Conservation (phyloP, 2,888 invertebrate species). For the Sipha maydis region DNA sequence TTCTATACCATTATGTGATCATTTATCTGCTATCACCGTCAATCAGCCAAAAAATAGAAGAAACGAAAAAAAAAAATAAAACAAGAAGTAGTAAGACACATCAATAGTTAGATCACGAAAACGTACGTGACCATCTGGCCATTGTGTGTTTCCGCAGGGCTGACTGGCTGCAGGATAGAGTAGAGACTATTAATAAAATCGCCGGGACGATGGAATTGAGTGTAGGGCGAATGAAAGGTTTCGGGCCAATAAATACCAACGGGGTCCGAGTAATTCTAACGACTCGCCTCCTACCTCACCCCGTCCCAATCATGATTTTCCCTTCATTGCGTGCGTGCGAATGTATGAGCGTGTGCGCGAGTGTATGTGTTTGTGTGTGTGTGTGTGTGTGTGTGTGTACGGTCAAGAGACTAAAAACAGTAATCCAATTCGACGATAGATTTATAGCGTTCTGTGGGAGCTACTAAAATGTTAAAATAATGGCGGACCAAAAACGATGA, state of each 20-base stretch:
- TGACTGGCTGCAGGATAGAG: background rate
- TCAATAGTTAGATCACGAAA: constrained; percentile 36
- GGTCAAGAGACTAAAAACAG: constrained; percentile 34
- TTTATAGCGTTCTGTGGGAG: constrained; percentile 28
- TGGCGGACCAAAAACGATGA: background rate
- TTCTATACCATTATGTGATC: background rate
- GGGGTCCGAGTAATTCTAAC: constrained; percentile 1
- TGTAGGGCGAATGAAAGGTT: constrained; percentile 20
- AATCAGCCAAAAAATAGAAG: background rate
- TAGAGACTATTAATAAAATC: constrained; percentile 47
- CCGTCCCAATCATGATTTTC: background rate
- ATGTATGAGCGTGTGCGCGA: too few species aligned
- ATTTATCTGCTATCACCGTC: background rate
- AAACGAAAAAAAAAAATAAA: background rate
- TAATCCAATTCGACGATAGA: constrained; percentile 53
- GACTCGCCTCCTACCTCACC: background rate
- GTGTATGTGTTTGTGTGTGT: background rate
- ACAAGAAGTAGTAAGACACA: background rate
- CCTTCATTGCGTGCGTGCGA: background rate
- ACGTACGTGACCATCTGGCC: constrained; percentile 28
- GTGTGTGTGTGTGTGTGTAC: background rate
- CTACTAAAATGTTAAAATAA: constrained; percentile 42
- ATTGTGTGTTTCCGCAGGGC: background rate
- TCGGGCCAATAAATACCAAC: constrained; percentile 26
- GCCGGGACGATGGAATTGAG: background rate